Evolutionary conservation across 2,888 invertebrate species (phyloP).

Genomic region (Scaptomyza reducta): DNA sequence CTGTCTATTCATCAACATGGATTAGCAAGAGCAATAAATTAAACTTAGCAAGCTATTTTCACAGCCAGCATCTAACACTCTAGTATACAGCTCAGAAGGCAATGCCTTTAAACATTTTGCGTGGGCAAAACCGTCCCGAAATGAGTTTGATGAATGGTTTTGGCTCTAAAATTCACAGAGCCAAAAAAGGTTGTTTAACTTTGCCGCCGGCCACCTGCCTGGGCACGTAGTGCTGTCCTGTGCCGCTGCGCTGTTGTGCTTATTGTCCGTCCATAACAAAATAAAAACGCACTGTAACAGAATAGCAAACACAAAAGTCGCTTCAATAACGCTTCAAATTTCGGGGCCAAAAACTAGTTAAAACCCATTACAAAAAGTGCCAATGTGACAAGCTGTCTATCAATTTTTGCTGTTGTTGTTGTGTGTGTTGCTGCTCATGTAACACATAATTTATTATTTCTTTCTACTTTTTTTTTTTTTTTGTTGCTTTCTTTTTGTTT

Average conservation of each 20-base stretch:
- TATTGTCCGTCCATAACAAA: conserved; percentile 3
- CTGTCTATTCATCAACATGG: conserved; percentile 70
- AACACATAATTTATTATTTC: conserved; percentile 52
- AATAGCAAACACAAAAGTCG: conserved; percentile 17
- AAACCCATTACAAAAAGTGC: conserved; percentile 50
- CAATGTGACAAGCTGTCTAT: conserved; percentile 52
- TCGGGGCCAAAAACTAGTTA: conserved; percentile 38
- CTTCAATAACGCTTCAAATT: conserved; percentile 50
- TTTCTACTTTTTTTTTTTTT: conserved; percentile 18
- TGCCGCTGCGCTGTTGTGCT: conserved; percentile 4
- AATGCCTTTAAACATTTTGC: conserved; percentile 12
- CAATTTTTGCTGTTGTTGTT: conserved; percentile 20
- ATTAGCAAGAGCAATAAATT: conserved; percentile 73
- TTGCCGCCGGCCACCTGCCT: neutral
- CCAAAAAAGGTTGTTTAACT: conserved; percentile 22
- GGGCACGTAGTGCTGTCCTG: conserved; percentile 12
- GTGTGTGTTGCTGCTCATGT: conserved; percentile 12
- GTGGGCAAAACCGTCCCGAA: neutral
- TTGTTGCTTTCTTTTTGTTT: conserved; percentile 22
- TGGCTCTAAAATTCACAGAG: conserved; percentile 46
- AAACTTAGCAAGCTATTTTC: conserved; percentile 42
- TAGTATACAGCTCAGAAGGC: conserved; percentile 6
- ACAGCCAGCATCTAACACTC: conserved; percentile 2
- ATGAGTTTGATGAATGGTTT: conserved; percentile 68
- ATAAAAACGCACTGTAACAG: conserved; percentile 3